These are phyloP conservation scores for Eulithis prunata DNA, from an alignment of 2,888 invertebrate species.

Conservation along the genomic window DNA sequence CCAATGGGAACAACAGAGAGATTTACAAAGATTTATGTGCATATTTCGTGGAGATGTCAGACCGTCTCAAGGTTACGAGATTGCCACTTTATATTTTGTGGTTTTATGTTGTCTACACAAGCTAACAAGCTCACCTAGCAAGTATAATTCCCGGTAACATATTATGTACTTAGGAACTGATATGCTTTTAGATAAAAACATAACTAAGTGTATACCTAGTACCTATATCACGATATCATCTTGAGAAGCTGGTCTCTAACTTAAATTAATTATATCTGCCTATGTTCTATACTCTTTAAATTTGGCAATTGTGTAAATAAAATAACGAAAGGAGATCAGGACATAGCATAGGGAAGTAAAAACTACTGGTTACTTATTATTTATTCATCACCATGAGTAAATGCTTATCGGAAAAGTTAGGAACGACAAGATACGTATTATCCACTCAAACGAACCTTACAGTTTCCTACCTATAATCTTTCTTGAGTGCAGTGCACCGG, in stretches of 20 bases:
- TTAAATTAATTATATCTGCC: too few relatives aligned
- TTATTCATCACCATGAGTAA: too few relatives aligned
- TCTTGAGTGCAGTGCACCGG: slow-evolving; percentile 1
- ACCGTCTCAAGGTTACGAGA: slow-evolving; percentile 60
- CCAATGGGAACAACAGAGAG: slow-evolving; percentile 53
- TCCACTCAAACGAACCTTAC: neutral
- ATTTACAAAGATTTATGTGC: slow-evolving; percentile 69
- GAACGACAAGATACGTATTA: too few relatives aligned
- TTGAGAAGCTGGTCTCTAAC: too few relatives aligned
- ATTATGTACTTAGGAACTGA: neutral
- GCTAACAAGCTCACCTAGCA: slow-evolving; percentile 10
- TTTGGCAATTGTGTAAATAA: too few relatives aligned
- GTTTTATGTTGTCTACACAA: slow-evolving; percentile 25
- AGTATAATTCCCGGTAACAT: slow-evolving; percentile 8
- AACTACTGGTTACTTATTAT: too few relatives aligned
- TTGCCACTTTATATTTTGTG: slow-evolving; percentile 39
- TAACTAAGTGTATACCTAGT: neutral
- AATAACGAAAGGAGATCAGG: too few relatives aligned
- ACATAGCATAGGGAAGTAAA: too few relatives aligned
- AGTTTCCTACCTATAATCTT: neutral
- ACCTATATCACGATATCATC: too few relatives aligned
- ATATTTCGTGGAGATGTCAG: slow-evolving; percentile 55
- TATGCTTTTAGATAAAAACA: neutral
- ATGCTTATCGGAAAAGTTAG: too few relatives aligned
- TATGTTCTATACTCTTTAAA: too few relatives aligned